Evolutionary conservation across 2,797 vertebrate genomes (phyloP).

Genomic region (Hyperoplus lanceolatus): DNA sequence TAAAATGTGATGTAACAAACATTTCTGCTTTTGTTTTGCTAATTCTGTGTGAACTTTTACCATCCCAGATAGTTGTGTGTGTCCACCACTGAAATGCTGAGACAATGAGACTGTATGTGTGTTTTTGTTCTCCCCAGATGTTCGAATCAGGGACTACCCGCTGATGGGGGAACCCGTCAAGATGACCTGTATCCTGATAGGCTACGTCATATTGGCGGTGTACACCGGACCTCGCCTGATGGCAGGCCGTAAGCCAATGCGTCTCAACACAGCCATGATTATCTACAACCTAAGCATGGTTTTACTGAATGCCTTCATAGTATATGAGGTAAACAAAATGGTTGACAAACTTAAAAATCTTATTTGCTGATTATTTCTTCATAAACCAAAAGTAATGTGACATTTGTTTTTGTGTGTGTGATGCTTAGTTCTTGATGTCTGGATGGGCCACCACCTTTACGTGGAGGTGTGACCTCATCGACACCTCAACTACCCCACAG

Average conservation of each 20-base stretch:
- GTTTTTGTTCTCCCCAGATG: slow-evolving; percentile 82
- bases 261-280: slow-evolving; percentile 92
- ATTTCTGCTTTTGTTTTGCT: background rate
- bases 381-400: background rate
- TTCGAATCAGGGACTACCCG: slow-evolving; percentile 89
- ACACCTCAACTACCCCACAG: slow-evolving; percentile 87
- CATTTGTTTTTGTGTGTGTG: slow-evolving; percentile 27
- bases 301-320: slow-evolving; percentile 91
- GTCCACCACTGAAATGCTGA: background rate
- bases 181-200: slow-evolving; percentile 90
- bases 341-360: no score
- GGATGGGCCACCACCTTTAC: slow-evolving; percentile 95
- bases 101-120: slow-evolving; percentile 21
- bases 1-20: background rate
- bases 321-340: slow-evolving; percentile 90
- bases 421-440: slow-evolving; percentile 92
- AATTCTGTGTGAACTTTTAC: background rate
- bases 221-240: slow-evolving; percentile 92
- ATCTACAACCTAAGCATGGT: slow-evolving; percentile 95
- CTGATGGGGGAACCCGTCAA: slow-evolving; percentile 91
- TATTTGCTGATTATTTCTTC: background rate
- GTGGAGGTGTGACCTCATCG: slow-evolving; percentile 94
- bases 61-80: background rate
- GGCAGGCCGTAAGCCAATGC: slow-evolving; percentile 93
- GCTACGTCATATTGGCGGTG: slow-evolving; percentile 89